Evolutionary conservation across 1,140 invertebrate genomes (phyloP).

Genomic region (Brachionus plicatilis): DNA sequence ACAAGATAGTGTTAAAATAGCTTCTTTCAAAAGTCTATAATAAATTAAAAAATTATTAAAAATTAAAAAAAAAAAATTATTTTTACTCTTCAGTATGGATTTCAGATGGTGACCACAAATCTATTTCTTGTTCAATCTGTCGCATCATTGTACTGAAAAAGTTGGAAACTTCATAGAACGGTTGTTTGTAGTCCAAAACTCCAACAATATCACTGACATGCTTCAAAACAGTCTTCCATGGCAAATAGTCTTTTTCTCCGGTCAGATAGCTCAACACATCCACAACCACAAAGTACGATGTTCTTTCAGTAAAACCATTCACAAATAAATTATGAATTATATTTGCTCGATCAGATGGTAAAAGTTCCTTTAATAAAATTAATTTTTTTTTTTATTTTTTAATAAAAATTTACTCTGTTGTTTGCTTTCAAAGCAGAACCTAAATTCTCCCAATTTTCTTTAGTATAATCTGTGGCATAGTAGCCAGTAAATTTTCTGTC

Average conservation of each 20-base stretch:
- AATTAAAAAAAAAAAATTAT: not conserved
- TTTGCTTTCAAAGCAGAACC: not conserved
- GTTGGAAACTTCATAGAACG: not conserved
- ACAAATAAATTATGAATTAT: conserved; percentile 34
- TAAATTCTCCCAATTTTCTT: conserved; percentile 27
- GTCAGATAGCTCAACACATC: conserved; percentile 23
- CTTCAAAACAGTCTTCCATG: conserved; percentile 32
- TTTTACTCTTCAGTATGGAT: conserved; percentile 14
- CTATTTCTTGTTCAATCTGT: not conserved
- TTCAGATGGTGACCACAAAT: not conserved
- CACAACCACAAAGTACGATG: not conserved
- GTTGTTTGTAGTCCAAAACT: conserved; percentile 23
- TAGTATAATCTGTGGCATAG: conserved; percentile 4
- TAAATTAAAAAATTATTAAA: not conserved
- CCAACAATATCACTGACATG: not conserved
- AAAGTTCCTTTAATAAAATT: not conserved
- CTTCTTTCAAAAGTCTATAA: conserved; percentile 37
- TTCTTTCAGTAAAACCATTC: conserved; percentile 28
- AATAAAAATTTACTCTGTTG: not conserved
- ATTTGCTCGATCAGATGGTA: conserved; percentile 22
- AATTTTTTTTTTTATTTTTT: not conserved
- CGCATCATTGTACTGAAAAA: conserved; percentile 18
- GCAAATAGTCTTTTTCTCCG: conserved; percentile 3
- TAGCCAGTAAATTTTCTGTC: conserved; percentile 27
- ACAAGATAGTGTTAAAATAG: conserved; percentile 30